Base-by-base conservation (phyloP, 2,113 vertebrate genomes). In the Rutilus rutilus region DNA sequence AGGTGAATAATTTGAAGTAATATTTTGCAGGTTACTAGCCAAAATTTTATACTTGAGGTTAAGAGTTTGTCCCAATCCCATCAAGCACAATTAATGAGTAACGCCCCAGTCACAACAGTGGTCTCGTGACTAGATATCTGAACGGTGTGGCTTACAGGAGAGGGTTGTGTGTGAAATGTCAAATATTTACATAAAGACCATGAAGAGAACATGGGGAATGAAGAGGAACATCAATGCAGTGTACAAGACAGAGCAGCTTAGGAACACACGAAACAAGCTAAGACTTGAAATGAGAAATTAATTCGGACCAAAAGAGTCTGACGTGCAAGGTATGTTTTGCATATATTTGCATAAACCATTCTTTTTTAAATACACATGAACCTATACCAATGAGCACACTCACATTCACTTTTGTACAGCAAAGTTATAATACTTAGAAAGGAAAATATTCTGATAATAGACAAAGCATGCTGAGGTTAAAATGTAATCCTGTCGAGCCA, bases 281-380 rank as follows among this genome's bases (percentile, higher is more conserved):
- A 39, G 21, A 27, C 64, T 15, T 83, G 65, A 83, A 83, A 54
- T 36, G 62, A 52, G n/a, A 78, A 80, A 57, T 19, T n/a, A 65
- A 81, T n/a, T 14, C 10, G 65, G 33, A 73, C 65, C 2, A n/a
- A 25, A 15, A 39, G 21, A 23, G 10, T 36, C 19, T 52, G 25
- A 57, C 14, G 1, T n/a, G 30, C 65, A 73, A 59, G 21, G 59
- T 42, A 19, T 5, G 59, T 23, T 71, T 73, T 83, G 67, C 82
- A 73, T 73, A 33, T 27, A 36, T 73, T 73, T 83, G 67, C 82
- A 83, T 83, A 57, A 73, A 42, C 27, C 33, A 33, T 71, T n/a
- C 50, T 25, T 3, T 4, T 42, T 42, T 17, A 82, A 67, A 12
- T 39, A 6, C 7, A 79, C 6, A 3, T 76, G n/a, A 76, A 30